Percentiles rank a stretch among this genome's conserved stretches.
Conservation (phyloP, 2,797 vertebrate species). For the Myotis myotis region DNA sequence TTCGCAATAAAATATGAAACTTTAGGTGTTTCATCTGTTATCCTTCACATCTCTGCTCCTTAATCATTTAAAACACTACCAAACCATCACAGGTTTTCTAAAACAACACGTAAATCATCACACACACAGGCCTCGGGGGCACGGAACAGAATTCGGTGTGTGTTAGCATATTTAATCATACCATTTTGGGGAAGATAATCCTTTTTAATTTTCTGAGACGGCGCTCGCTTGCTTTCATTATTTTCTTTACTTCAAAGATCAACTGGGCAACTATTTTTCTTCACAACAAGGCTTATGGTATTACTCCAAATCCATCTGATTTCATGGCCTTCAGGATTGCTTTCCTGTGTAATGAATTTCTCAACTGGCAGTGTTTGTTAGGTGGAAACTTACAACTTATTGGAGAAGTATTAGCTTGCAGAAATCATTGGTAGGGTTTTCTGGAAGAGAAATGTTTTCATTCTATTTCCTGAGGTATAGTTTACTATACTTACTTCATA, state of each 20-base stretch:
- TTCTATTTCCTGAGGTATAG: not conserved
- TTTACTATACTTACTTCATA: not conserved
- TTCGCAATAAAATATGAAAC: conserved; percentile 55
- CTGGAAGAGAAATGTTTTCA: not conserved
- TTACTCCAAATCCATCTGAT: conserved; percentile 45
- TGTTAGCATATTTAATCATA: conserved; percentile 63
- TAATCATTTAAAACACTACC: conserved; percentile 60
- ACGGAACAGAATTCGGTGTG: not conserved
- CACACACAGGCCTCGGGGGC: not conserved
- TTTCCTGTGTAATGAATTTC: conserved; percentile 65
- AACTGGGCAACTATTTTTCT: conserved; percentile 62
- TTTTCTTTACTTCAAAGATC: conserved; percentile 65
- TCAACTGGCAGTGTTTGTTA: conserved; percentile 34
- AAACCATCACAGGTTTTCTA: conserved; percentile 51
- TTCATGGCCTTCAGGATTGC: conserved; percentile 49
- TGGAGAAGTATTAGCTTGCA: not conserved
- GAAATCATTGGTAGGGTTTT: conserved; percentile 20
- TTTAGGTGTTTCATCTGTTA: conserved; percentile 9
- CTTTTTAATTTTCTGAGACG: conserved; percentile 15
- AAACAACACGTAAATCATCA: conserved; percentile 57
- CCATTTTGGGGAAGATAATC: conserved; percentile 57
- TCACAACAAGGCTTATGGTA: conserved; percentile 46
- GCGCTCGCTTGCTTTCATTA: conserved; percentile 41
- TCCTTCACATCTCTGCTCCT: conserved; percentile 34
- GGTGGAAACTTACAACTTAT: conserved; percentile 45